Percentiles rank a stretch among this genome's conserved stretches.
Conservation (phyloP, 2,797 vertebrate genomes). For the Sebastes trivittatus region DNA sequence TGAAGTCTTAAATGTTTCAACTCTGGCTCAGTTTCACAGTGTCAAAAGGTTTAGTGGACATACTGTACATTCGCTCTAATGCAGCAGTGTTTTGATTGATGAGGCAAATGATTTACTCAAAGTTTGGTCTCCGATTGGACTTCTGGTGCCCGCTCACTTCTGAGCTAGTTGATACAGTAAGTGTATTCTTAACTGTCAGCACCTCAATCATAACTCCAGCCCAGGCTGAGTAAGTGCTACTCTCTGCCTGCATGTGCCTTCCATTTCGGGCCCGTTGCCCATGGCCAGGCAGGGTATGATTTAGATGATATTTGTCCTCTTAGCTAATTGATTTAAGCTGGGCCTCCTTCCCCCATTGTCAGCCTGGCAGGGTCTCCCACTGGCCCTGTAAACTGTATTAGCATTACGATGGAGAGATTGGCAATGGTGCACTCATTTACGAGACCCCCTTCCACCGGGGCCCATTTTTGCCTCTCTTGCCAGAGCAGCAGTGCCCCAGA, state of each 20-base stretch:
- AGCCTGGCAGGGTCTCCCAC: slow-evolving; percentile 67
- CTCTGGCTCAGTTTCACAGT: neutral
- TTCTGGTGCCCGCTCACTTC: neutral
- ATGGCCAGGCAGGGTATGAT: slow-evolving; percentile 61
- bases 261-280: slow-evolving; percentile 41
- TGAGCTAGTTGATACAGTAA: slow-evolving; percentile 12
- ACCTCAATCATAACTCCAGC: slow-evolving; percentile 40
- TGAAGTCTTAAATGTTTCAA: neutral
- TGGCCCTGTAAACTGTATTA: slow-evolving; percentile 76
- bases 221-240: slow-evolving; percentile 43
- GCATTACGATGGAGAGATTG: slow-evolving; percentile 65
- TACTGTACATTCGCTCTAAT: neutral
- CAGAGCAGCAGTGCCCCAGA: slow-evolving; percentile 71
- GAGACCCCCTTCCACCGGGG: slow-evolving; percentile 51
- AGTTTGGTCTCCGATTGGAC: neutral
- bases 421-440: slow-evolving; percentile 57
- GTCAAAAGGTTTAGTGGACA: neutral
- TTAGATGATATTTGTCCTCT: slow-evolving; percentile 81
- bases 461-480: slow-evolving; percentile 61
- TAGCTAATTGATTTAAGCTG: slow-evolving; percentile 82
- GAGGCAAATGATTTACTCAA: slow-evolving; percentile 17
- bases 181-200: slow-evolving; percentile 23
- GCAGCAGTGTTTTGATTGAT: slow-evolving; percentile 1
- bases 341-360: slow-evolving; percentile 71
- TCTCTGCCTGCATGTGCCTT: slow-evolving; percentile 24